Base-by-base conservation (phyloP, 2,888 invertebrate species). In the Idaea biselata region DNA sequence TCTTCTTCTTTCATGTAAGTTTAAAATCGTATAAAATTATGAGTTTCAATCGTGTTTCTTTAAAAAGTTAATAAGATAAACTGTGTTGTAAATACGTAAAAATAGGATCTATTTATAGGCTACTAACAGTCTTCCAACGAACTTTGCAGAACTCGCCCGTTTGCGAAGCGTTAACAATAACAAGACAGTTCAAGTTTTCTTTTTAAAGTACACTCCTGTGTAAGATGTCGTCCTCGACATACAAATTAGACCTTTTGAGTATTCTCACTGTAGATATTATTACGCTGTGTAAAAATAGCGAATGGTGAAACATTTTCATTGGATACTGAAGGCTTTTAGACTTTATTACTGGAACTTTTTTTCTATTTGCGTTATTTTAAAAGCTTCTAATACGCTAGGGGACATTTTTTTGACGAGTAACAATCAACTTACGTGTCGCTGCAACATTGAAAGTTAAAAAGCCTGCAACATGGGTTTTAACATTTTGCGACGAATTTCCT, bases 211-310 rank as follows among this genome's bases (percentile, higher is more conserved):
- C 73, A 75, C 72, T 76, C 63, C 63, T 71, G 71, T 63, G 73
- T 68, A 67, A 74, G 73, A 73, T 68, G 74, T 73, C 75, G 73
- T 71, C 73, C 73, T 74, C 70, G 70, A 77, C 76, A 80, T 79
- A 77, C 75, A 80, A 81, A 82, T 81, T 79, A 78, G 74, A 70
- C 44, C 44, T 62, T 63, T 55, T 63, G 61, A 55, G 18, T 61
- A 54, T 60, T 55, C 56, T 18, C 59, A 60, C 63, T 63, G 63
- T 63, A 59, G 55, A 61, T 63, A 62, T 25, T 63, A 62, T 25
- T 59, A 55, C 60, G 58, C 55, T 58, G 55, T 57, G 33, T 55
- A 66, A 63, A 63, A 61, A 62, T 55, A 58, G 44, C 6, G 11
- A 44, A 44, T 4, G 6, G 6, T 32, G 11, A 44, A 44, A 14